phyloP scores from a whole-genome alignment of 2,888 invertebrate species.

The Sarcophaga rosellei region DNA sequence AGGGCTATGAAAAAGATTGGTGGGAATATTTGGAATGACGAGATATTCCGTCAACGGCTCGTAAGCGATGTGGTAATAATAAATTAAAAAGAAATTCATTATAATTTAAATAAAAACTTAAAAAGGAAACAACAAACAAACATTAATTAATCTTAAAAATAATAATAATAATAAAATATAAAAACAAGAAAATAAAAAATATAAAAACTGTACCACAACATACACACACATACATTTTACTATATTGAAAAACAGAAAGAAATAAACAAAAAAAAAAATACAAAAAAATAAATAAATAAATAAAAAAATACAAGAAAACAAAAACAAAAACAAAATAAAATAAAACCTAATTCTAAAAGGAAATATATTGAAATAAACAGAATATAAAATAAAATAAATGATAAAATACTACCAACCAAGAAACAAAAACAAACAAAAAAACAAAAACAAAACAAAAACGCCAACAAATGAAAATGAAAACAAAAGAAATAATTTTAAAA shows the following conservation, averaged over 20 bases:
- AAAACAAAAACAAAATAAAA: no score
- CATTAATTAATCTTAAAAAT: no score
- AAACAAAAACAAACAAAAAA: not conserved
- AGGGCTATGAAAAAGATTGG: constrained; percentile 99
- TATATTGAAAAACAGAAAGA: constrained; percentile 40
- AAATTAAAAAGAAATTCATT: constrained; percentile 67
- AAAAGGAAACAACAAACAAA: constrained; percentile 18
- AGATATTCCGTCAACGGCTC: constrained; percentile 69
- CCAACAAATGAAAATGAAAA: constrained; percentile 38
- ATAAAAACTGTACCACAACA: constrained; percentile 40
- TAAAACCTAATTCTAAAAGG: constrained; percentile 38
- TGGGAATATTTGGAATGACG: constrained; percentile 96
- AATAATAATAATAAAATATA: constrained; percentile 22
- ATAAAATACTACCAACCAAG: constrained; percentile 5
- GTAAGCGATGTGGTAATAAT: constrained; percentile 65
- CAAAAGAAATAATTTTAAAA: constrained; percentile 22
- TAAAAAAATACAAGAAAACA: constrained; percentile 31
- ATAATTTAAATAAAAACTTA: constrained; percentile 40
- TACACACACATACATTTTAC: constrained; percentile 44
- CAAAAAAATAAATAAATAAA: not conserved
- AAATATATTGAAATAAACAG: constrained; percentile 34
- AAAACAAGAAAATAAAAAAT: constrained; percentile 40
- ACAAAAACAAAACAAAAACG: constrained; percentile 32
- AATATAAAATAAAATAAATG: not conserved
- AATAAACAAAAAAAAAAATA: constrained; percentile 39